Conservation (phyloP, 1,140 invertebrate genomes). For the Hycleus cichorii region DNA sequence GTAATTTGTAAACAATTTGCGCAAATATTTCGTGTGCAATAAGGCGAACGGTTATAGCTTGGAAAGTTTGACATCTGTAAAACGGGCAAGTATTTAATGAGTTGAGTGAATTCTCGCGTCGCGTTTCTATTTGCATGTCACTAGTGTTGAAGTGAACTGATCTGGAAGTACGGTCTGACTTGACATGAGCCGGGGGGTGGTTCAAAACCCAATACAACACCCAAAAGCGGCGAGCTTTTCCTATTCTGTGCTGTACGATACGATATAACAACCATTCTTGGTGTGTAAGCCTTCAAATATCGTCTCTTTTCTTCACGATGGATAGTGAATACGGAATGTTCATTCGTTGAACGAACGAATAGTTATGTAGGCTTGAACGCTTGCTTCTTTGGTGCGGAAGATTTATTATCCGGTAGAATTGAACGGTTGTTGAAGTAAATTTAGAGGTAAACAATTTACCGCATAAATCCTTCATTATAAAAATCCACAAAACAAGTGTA, state of each 20-base stretch:
- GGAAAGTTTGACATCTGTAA: slow-evolving; percentile 26
- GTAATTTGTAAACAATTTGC: no score
- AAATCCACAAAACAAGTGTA: no score
- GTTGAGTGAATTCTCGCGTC: slow-evolving; percentile 31
- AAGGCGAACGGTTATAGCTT: slow-evolving; percentile 1
- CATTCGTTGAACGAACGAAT: slow-evolving; percentile 7
- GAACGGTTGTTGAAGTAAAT: slow-evolving; percentile 35
- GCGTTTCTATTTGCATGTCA: slow-evolving; percentile 36
- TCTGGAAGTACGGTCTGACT: slow-evolving; percentile 14
- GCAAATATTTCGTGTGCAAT: slow-evolving; percentile 16
- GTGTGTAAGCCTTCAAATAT: slow-evolving; percentile 15
- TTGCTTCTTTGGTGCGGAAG: slow-evolving; percentile 28
- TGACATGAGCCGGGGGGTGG: no score
- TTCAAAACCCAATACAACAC: no score
- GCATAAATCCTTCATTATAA: slow-evolving; percentile 35
- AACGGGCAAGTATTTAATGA: slow-evolving; percentile 35
- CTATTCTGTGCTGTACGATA: no score
- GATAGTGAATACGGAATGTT: slow-evolving; percentile 14
- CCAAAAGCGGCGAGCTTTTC: no score
- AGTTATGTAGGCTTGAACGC: slow-evolving; percentile 17
- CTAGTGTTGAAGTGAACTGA: slow-evolving; percentile 33
- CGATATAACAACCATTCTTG: no score
- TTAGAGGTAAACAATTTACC: slow-evolving; percentile 34
- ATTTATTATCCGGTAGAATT: slow-evolving; percentile 32
- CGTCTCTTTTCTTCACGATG: slow-evolving; percentile 2